Evolutionary conservation across 1,140 invertebrate genomes (phyloP).

Genomic region (Trichomalopsis sarcophagae): DNA sequence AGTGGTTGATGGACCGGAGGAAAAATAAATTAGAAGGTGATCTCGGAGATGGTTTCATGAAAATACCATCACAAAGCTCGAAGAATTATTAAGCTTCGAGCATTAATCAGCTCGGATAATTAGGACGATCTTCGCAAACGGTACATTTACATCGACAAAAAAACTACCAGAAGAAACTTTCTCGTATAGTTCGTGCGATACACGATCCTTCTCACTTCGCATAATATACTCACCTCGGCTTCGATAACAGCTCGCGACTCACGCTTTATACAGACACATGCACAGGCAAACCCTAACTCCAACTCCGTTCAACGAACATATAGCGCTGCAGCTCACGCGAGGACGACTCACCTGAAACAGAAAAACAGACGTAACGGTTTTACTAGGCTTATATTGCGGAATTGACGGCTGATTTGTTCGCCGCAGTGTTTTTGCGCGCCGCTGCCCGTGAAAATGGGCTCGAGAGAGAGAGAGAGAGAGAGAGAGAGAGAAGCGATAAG

Average conservation of each 20-base stretch:
- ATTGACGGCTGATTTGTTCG: not conserved
- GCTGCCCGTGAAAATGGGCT: not conserved
- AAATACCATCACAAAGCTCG: too few species aligned
- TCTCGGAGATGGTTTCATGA: too few species aligned
- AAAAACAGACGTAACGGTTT: not conserved
- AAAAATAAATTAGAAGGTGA: too few species aligned
- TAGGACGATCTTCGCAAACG: too few species aligned
- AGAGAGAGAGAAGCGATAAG: not conserved
- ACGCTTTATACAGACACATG: too few species aligned
- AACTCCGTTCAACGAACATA: not conserved
- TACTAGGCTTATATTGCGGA: not conserved
- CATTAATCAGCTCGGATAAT: too few species aligned
- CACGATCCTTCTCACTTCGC: not conserved
- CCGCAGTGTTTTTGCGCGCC: not conserved
- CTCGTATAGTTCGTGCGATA: not conserved
- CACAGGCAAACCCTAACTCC: not conserved
- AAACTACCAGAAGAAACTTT: not conserved
- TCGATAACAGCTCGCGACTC: not conserved
- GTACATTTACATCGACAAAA: not conserved
- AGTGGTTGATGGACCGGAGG: not conserved
- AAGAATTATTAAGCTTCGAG: too few species aligned
- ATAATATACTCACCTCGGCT: not conserved
- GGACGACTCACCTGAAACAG: conserved; percentile 13
- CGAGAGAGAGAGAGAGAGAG: too few species aligned
- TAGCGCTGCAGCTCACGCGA: not conserved